Conservation (phyloP, 1,140 invertebrate genomes). For the Hyles vespertilio region DNA sequence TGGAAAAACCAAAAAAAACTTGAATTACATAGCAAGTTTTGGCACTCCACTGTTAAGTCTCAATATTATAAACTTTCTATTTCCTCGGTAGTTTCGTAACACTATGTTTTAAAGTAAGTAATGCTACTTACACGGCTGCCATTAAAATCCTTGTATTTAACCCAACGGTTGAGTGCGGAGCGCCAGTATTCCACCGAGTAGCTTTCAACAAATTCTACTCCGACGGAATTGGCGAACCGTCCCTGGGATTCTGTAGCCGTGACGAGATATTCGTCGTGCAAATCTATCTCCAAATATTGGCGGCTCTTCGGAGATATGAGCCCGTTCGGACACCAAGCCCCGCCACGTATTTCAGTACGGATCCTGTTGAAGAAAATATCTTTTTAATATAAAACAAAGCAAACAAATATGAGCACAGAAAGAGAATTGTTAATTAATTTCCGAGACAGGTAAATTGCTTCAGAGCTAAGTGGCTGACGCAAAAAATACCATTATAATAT, state of each 20-base stretch:
- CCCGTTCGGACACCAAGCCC: slow-evolving; percentile 94
- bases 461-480: too few species aligned
- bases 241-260: slow-evolving; percentile 94
- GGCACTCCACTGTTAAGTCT: too few species aligned
- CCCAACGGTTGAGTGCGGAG: slow-evolving; percentile 81
- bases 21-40: too few species aligned
- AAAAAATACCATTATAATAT: too few species aligned
- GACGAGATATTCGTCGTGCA: slow-evolving; percentile 86
- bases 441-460: too few species aligned
- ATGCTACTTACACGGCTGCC: slow-evolving; percentile 81
- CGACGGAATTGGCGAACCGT: slow-evolving; percentile 95
- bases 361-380: slow-evolving; percentile 77
- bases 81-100: too few species aligned
- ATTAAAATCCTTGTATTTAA: slow-evolving; percentile 85
- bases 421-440: too few species aligned
- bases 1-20: too few species aligned
- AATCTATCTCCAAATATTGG: slow-evolving; percentile 92
- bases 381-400: too few species aligned
- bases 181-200: slow-evolving; percentile 93
- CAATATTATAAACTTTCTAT: too few species aligned
- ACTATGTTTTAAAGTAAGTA: too few species aligned
- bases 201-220: slow-evolving; percentile 90
- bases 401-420: too few species aligned
- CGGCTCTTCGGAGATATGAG: slow-evolving; percentile 84
- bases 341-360: slow-evolving; percentile 89